Evolutionary conservation across 2,797 vertebrate species (phyloP).

Genomic region (Triplophysa yarkandensis): DNA sequence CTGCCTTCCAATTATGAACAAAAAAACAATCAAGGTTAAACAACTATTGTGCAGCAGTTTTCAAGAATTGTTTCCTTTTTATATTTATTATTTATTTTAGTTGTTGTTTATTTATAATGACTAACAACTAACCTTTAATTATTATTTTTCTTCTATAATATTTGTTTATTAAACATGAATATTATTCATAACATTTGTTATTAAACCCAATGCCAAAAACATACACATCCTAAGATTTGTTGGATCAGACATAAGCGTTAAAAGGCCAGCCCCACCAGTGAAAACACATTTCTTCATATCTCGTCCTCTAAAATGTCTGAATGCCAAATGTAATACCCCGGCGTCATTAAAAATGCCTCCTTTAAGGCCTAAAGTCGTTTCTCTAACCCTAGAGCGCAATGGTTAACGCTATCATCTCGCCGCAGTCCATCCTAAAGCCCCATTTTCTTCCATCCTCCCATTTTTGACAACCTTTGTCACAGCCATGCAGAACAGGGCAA

Average conservation of each 20-base stretch:
- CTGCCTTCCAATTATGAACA: no score
- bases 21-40: no score
- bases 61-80: no score
- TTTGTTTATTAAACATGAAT: no score
- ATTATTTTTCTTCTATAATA: no score
- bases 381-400: constrained; percentile 6
- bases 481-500: background rate
- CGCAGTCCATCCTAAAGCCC: constrained; percentile 1
- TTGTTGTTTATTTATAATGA: no score
- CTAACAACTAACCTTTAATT: no score
- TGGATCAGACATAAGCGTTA: background rate
- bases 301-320: background rate
- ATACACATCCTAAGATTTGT: background rate
- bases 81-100: no score
- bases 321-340: background rate
- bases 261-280: background rate
- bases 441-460: background rate
- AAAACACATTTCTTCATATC: background rate
- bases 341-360: constrained; percentile 5
- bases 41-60: no score
- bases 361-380: constrained; percentile 17
- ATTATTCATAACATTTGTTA: no score
- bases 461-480: constrained; percentile 29
- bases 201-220: no score
- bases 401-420: constrained; percentile 1